Evolutionary conservation across 2,113 vertebrate genomes (phyloP).

Genomic region (Onychostruthus taczanowskii): DNA sequence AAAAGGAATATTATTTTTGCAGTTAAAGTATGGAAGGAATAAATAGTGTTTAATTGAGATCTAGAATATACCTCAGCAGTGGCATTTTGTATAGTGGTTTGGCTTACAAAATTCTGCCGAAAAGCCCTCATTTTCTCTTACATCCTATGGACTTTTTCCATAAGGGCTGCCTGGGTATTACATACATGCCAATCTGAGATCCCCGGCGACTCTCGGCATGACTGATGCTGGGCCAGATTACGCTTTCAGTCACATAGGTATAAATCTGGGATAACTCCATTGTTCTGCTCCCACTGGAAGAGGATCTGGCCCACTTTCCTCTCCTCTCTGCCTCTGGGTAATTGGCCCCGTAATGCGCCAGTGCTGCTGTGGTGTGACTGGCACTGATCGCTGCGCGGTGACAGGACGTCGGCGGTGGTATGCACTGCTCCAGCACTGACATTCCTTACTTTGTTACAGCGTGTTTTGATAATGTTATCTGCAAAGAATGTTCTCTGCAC

Average conservation of each 20-base stretch:
- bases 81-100: background rate
- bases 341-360: background rate
- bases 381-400: background rate
- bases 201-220: background rate
- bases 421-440: background rate
- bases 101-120: background rate
- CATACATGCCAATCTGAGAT: background rate
- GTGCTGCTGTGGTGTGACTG: background rate
- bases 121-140: background rate
- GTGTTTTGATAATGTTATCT: constrained; percentile 65
- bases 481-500: constrained; percentile 19
- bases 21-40: background rate
- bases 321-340: constrained; percentile 15
- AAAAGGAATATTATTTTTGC: background rate
- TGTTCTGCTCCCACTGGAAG: background rate
- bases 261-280: constrained; percentile 16
- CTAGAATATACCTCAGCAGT: background rate
- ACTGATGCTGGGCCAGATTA: constrained; percentile 13
- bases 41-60: background rate
- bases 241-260: background rate
- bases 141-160: background rate
- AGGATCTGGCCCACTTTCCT: background rate
- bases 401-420: background rate
- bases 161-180: background rate
- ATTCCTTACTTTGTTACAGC: background rate